Conservation (phyloP, 2,113 vertebrate genomes). For the Eurystomus gularis region DNA sequence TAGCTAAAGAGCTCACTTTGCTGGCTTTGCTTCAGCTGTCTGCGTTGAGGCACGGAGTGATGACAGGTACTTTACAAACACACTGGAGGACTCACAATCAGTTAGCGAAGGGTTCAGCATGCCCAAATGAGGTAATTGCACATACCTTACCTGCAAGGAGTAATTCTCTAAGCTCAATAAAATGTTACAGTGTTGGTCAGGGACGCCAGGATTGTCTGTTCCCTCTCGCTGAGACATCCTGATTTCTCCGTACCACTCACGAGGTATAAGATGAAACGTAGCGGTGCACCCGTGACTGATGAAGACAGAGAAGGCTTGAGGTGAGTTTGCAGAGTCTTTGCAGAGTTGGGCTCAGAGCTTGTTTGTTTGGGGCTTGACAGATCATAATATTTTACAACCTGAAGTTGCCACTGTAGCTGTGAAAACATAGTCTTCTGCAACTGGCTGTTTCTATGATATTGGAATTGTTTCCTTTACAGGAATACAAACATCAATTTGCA, state of each 20-base stretch:
- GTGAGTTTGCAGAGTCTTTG: background rate
- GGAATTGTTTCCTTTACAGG: background rate
- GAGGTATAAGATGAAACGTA: background rate
- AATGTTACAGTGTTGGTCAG: background rate
- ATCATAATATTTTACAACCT: background rate
- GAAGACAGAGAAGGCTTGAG: background rate
- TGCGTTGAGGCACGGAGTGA: background rate
- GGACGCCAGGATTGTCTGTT: background rate
- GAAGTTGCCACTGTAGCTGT: background rate
- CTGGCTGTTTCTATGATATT: background rate
- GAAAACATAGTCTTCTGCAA: background rate
- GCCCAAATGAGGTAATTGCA: background rate
- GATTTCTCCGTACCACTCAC: background rate
- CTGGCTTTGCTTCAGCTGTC: background rate
- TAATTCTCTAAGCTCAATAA: background rate
- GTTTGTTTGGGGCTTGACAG: background rate
- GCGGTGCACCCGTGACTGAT: background rate
- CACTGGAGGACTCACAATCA: background rate
- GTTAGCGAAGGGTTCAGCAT: background rate
- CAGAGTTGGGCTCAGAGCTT: background rate
- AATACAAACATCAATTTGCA: background rate
- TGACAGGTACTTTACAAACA: background rate
- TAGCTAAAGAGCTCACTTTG: background rate
- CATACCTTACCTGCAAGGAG: background rate
- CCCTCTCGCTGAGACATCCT: background rate